These are phyloP conservation scores for Anser cygnoides DNA, from an alignment of 2,113 vertebrate genomes.

Conservation along the genomic window DNA sequence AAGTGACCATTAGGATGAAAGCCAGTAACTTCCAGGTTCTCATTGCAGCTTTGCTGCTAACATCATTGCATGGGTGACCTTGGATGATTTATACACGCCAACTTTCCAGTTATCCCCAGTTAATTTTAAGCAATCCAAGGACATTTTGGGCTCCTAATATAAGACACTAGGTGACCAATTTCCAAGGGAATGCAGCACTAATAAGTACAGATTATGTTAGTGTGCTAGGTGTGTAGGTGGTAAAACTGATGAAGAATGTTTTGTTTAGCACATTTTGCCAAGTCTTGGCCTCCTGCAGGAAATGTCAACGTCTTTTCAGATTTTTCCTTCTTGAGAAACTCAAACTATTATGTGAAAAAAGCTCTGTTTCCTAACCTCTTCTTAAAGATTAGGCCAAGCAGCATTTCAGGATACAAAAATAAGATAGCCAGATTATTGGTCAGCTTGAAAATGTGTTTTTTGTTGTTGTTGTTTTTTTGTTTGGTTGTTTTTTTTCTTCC, in stretches of 20 bases:
- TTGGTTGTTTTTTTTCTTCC: background rate
- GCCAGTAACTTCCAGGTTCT: slow-evolving; percentile 31
- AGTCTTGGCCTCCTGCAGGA: background rate
- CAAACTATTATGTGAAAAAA: background rate
- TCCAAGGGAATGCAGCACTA: background rate
- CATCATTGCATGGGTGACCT: slow-evolving; percentile 15
- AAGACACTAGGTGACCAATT: background rate
- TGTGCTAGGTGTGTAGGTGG: background rate
- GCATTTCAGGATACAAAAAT: background rate
- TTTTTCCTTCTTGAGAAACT: background rate
- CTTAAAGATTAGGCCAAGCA: background rate
- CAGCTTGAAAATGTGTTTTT: background rate
- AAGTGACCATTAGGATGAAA: slow-evolving; percentile 42
- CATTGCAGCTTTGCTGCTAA: slow-evolving; percentile 25
- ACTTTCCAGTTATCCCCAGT: background rate
- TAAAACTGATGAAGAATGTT: background rate
- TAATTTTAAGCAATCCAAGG: background rate
- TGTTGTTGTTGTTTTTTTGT: background rate
- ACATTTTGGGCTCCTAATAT: background rate
- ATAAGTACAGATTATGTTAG: background rate
- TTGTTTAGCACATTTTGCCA: background rate
- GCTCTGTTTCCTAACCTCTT: background rate
- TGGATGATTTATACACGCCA: background rate
- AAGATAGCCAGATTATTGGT: background rate
- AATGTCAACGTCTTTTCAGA: background rate